Evolutionary conservation across 2,797 vertebrate species (phyloP).

Genomic region (Sardinella longiceps): DNA sequence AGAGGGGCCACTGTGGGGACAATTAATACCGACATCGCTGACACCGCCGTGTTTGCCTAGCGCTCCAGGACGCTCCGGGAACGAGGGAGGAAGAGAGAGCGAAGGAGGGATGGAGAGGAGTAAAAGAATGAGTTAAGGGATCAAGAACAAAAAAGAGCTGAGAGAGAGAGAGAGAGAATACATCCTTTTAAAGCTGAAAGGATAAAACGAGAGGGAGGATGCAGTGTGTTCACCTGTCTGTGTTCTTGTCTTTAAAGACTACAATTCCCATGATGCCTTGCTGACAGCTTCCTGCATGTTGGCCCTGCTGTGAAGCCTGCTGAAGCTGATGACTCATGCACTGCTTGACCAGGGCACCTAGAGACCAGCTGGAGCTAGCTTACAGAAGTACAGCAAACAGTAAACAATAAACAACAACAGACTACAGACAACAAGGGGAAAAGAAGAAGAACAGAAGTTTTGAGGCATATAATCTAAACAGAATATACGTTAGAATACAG

Average conservation of each 20-base stretch:
- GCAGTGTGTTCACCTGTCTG: neutral
- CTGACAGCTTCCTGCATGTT: neutral
- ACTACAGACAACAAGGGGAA: neutral
- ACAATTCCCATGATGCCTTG: neutral
- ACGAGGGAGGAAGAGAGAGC: neutral
- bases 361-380: neutral
- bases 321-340: neutral
- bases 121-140: neutral
- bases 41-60: neutral
- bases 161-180: neutral
- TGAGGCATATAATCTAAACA: neutral
- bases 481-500: too few relatives aligned
- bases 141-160: neutral
- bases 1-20: slow-evolving; percentile 57
- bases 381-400: neutral
- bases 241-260: neutral
- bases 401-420: neutral
- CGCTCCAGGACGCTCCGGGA: neutral
- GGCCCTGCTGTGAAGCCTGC: neutral
- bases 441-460: neutral
- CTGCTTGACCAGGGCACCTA: neutral
- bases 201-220: neutral
- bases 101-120: neutral
- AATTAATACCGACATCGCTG: too few relatives aligned
- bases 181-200: neutral